Evolutionary conservation across 2,113 vertebrate genomes (phyloP).

Genomic region (Corynorhinus townsendii): DNA sequence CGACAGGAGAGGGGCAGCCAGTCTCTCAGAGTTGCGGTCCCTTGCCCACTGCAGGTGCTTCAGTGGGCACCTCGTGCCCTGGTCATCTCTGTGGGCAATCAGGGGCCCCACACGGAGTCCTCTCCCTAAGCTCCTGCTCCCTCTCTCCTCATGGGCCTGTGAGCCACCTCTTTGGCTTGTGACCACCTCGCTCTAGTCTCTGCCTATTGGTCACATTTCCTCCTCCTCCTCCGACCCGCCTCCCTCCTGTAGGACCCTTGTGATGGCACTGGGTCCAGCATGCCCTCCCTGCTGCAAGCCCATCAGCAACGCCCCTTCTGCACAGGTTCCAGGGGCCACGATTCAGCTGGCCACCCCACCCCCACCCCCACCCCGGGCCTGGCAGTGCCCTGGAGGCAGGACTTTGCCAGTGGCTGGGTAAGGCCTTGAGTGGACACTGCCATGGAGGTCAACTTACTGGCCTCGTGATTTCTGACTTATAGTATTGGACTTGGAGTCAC

Average conservation of each 20-base stretch:
- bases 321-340: neutral
- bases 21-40: neutral
- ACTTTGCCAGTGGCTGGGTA: too few species aligned
- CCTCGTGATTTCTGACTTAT: neutral
- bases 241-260: too few species aligned
- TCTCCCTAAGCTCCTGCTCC: neutral
- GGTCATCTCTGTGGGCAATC: neutral
- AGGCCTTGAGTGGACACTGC: neutral
- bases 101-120: neutral
- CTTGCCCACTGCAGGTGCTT: neutral
- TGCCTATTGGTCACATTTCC: neutral
- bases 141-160: neutral
- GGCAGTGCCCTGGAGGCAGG: neutral
- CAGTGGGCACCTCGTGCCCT: fast-evolving
- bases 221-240: neutral
- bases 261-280: neutral
- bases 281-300: neutral
- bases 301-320: neutral
- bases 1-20: neutral
- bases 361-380: neutral
- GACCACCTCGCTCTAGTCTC: neutral
- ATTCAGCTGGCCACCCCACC: too few species aligned
- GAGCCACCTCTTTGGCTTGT: neutral
- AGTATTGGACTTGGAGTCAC: fast-evolving
- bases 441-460: neutral